These are phyloP conservation scores for Schizopygopsis malacanthus DNA, from an alignment of 2,797 vertebrate species.

Conservation along the genomic window DNA sequence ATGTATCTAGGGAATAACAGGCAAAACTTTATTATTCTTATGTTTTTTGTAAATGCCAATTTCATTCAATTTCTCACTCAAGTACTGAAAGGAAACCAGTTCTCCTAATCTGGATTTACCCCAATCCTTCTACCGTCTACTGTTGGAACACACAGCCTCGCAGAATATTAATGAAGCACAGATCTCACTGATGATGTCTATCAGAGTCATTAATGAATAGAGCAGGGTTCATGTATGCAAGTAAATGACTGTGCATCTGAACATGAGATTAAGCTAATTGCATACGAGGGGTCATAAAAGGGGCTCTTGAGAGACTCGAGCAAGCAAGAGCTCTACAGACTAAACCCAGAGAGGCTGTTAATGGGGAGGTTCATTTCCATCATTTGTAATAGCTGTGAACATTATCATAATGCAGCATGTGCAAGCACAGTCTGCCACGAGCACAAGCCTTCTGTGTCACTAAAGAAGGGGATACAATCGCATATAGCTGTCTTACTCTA, in stretches of 20 bases:
- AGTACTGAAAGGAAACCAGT: background rate
- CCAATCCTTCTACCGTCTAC: background rate
- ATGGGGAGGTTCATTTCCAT: slow-evolving; percentile 28
- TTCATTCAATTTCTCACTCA: background rate
- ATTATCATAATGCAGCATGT: slow-evolving; percentile 6
- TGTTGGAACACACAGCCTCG: background rate
- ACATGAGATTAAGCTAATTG: slow-evolving; percentile 39
- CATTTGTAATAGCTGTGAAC: slow-evolving; percentile 32
- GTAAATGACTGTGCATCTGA: slow-evolving; percentile 30
- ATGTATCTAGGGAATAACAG: background rate
- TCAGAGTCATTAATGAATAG: background rate
- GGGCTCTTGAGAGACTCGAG: slow-evolving; percentile 30
- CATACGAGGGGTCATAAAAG: slow-evolving; percentile 31
- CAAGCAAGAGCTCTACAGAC: slow-evolving; percentile 28
- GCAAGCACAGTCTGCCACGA: background rate
- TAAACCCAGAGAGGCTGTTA: slow-evolving; percentile 27
- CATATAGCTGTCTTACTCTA: background rate
- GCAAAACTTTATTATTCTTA: background rate
- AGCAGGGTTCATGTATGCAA: slow-evolving; percentile 11
- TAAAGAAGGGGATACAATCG: background rate
- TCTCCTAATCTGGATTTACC: background rate
- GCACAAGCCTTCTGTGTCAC: background rate
- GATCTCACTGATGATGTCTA: background rate
- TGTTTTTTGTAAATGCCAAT: background rate
- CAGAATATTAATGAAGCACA: slow-evolving; percentile 8